A percentile compares a stretch with the other conserved stretches of the same genome.
phyloP scores from a whole-genome alignment of 2,113 vertebrate species.

The Ptilorrhoa leucosticta region DNA sequence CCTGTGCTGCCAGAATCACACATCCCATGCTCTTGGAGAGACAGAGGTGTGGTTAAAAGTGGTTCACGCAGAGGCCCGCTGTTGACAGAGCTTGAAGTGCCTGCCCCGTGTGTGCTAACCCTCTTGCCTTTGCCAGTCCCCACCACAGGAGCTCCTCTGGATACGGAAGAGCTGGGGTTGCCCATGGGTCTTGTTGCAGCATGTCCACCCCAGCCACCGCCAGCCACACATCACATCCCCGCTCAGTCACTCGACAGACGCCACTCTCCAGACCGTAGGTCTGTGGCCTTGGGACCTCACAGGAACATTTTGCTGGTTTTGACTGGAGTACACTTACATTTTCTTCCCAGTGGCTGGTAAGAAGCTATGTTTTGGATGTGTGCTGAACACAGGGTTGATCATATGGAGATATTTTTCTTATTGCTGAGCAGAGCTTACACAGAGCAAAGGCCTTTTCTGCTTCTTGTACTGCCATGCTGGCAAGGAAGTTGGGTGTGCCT shows the following conservation, averaged over 20 bases:
- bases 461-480: background rate
- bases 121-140: background rate
- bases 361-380: background rate
- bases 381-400: background rate
- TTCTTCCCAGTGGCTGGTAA: background rate
- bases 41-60: background rate
- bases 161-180: background rate
- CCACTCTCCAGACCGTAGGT: accelerated
- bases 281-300: background rate
- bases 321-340: background rate
- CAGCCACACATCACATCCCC: accelerated
- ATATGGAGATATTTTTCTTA: background rate
- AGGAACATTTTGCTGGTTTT: background rate
- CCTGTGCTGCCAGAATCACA: background rate
- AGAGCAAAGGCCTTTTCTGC: background rate
- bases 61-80: accelerated
- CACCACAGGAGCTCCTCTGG: background rate
- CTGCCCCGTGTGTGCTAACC: background rate
- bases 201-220: accelerated
- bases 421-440: background rate
- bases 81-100: background rate
- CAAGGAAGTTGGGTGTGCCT: background rate
- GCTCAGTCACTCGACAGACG: accelerated
- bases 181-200: background rate
- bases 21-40: accelerated